phyloP scores from a whole-genome alignment of 2,888 invertebrate species.

The Limnephilus marmoratus region DNA sequence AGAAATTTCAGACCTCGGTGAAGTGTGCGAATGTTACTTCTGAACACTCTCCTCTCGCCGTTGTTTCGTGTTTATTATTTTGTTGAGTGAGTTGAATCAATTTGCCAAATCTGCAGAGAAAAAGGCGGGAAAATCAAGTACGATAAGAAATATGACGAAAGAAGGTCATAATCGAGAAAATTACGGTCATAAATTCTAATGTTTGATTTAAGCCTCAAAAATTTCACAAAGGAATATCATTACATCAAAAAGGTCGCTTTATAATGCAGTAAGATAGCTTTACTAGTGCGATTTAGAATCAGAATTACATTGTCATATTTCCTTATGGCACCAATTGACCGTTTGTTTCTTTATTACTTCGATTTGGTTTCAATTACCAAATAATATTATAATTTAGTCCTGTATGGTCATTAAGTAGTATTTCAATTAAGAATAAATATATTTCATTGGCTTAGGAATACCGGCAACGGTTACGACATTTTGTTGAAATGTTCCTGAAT shows the following conservation, averaged over 20 bases:
- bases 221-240: neutral
- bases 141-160: neutral
- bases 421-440: neutral
- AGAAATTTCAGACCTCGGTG: neutral
- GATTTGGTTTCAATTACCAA: neutral
- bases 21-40: neutral
- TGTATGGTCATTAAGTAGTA: no score
- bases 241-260: neutral
- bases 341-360: neutral
- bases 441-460: neutral
- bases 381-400: no score
- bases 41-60: neutral
- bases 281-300: neutral
- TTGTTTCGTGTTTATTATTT: conserved; percentile 12
- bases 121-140: neutral
- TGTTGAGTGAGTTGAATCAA: conserved; percentile 6
- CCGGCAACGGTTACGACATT: neutral
- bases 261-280: neutral
- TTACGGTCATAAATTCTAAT: neutral
- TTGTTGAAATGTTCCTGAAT: neutral
- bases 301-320: neutral
- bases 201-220: neutral
- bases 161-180: neutral
- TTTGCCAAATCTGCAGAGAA: neutral
- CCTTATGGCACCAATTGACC: neutral